phyloP scores from a whole-genome alignment of 1,140 invertebrate species.

The Aphaenogaster floridana region DNA sequence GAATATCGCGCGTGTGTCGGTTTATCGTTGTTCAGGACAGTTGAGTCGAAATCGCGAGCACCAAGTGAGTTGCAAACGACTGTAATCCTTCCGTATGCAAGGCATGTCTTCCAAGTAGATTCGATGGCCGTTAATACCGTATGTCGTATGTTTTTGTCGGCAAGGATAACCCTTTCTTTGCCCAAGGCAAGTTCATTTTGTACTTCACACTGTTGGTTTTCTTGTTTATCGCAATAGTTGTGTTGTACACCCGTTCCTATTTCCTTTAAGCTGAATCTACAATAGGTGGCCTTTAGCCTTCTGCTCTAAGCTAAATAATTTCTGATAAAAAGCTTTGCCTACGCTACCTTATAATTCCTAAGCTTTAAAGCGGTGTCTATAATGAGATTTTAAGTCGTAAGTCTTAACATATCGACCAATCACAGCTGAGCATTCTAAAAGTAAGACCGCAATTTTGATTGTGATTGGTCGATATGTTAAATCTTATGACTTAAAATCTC shows the following conservation, averaged over 20 bases:
- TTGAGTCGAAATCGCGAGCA: conserved; percentile 11
- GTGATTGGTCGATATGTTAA: no score
- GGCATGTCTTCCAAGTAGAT: conserved; percentile 39
- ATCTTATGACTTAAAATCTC: no score
- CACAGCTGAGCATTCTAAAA: no score
- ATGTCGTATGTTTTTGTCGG: conserved; percentile 20
- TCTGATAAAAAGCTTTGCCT: no score
- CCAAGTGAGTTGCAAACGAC: conserved; percentile 41
- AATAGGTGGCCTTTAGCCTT: no score
- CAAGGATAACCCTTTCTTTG: conserved; percentile 30
- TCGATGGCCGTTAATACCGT: conserved; percentile 16
- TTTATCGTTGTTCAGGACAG: background rate
- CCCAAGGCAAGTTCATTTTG: conserved; percentile 54
- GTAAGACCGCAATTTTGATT: no score
- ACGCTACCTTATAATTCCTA: no score
- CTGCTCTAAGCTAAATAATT: no score
- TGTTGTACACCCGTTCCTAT: background rate
- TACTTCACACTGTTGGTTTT: conserved; percentile 17
- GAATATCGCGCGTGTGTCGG: background rate
- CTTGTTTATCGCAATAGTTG: background rate
- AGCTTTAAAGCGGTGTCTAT: no score
- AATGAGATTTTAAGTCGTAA: no score
- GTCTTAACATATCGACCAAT: no score
- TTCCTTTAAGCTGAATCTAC: no score
- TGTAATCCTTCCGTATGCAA: background rate